A percentile compares a stretch with the other conserved stretches of the same genome.
Evolutionary conservation across 2,113 vertebrate genomes (phyloP).

Genomic region (Pseudois nayaur): DNA sequence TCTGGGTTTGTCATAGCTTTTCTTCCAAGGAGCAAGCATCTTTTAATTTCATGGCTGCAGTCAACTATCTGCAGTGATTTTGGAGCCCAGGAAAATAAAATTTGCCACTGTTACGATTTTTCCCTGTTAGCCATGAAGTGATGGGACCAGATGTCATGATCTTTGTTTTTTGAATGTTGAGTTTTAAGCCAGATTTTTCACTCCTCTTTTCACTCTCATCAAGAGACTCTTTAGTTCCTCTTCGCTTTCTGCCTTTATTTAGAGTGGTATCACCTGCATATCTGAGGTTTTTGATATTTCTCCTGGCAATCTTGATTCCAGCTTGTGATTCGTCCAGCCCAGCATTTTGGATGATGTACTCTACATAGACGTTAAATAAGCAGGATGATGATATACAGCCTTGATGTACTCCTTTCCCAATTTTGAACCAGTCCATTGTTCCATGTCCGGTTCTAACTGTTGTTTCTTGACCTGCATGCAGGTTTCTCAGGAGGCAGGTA

Average conservation of each 20-base stretch:
- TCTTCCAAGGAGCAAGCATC: not conserved
- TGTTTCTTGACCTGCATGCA: not conserved
- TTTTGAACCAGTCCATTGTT: not conserved
- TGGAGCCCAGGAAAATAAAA: not conserved
- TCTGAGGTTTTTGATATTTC: not conserved
- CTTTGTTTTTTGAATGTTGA: not conserved
- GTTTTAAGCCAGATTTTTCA: not conserved
- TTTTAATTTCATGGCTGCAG: not conserved
- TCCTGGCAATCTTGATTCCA: not conserved
- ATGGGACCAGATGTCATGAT: not conserved
- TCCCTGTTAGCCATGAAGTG: not conserved
- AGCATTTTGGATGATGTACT: not conserved
- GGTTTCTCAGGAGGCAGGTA: not conserved
- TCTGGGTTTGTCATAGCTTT: not conserved
- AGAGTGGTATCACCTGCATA: not conserved
- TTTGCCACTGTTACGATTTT: not conserved
- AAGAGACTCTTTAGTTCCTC: not conserved
- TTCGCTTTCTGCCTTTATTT: not conserved
- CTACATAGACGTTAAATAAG: not conserved
- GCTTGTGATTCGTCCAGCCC: not conserved
- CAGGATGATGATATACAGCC: not conserved
- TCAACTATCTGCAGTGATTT: not conserved
- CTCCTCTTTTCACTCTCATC: not conserved
- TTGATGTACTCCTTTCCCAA: not conserved
- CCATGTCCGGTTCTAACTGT: not conserved